Conservation (phyloP, 2,888 invertebrate species). For the Phania funesta region DNA sequence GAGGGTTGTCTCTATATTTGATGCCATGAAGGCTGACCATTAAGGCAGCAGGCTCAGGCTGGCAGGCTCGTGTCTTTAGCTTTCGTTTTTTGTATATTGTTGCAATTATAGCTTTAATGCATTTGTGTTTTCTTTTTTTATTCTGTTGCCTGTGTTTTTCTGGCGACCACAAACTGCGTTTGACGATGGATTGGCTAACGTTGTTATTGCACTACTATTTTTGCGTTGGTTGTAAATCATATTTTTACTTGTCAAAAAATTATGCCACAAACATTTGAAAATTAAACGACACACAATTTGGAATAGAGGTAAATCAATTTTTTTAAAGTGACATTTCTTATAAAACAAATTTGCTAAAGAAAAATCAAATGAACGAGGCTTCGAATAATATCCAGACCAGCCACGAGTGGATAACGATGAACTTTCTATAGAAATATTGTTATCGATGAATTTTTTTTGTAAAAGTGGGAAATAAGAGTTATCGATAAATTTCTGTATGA, state of each 20-base stretch:
- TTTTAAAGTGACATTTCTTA: conserved; percentile 9
- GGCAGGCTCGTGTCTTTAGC: conserved; percentile 39
- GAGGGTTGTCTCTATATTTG: conserved; percentile 45
- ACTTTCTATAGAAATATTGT: too few species aligned
- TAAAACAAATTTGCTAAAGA: neutral
- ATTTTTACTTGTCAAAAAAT: conserved; percentile 66
- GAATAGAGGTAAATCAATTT: conserved; percentile 15
- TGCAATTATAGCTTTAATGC: conserved; percentile 22
- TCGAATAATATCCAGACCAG: neutral
- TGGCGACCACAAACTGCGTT: conserved; percentile 66
- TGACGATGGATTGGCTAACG: conserved; percentile 48
- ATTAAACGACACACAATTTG: conserved; percentile 38
- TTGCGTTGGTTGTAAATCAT: conserved; percentile 68
- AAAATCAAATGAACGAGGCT: neutral
- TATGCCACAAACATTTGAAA: conserved; percentile 60
- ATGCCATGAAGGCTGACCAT: conserved; percentile 11
- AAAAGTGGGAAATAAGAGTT: too few species aligned
- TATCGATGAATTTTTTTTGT: too few species aligned
- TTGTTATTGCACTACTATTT: conserved; percentile 54
- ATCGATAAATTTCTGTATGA: too few species aligned
- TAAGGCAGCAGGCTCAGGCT: conserved; percentile 12
- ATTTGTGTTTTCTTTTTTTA: conserved; percentile 1
- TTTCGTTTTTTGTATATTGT: neutral
- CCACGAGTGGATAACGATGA: too few species aligned
- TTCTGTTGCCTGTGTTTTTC: neutral